Percentiles rank a stretch among this genome's conserved stretches.
phyloP scores from a whole-genome alignment of 2,888 invertebrate genomes.

The Watsonalla cultraria region DNA sequence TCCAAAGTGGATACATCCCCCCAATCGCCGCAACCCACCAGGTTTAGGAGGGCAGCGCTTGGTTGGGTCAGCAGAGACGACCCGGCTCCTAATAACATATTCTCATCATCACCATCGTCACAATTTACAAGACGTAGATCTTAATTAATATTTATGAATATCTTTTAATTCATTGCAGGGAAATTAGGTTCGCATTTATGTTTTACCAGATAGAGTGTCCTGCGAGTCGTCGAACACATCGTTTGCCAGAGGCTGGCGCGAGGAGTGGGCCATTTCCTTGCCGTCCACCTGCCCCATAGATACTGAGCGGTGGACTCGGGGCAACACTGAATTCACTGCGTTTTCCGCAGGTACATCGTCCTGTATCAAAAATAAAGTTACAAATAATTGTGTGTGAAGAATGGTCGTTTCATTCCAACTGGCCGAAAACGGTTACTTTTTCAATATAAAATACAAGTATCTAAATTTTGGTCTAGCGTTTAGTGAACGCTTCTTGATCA shows the following conservation, averaged over 20 bases:
- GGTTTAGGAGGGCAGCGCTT: conserved; percentile 89
- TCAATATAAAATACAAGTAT: too few relatives aligned
- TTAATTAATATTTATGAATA: too few relatives aligned
- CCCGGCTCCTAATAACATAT: conserved; percentile 80
- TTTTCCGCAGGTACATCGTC: conserved; percentile 1
- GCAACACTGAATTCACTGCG: conserved; percentile 34
- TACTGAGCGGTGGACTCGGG: conserved; percentile 89
- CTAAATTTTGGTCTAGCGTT: too few relatives aligned
- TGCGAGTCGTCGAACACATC: conserved; percentile 46
- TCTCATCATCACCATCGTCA: not conserved
- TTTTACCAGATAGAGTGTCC: conserved; percentile 75
- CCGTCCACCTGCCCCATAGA: conserved; percentile 89
- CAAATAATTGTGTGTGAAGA: too few relatives aligned
- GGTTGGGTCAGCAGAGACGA: conserved; percentile 93
- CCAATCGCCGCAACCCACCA: conserved; percentile 76
- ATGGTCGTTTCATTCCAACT: too few relatives aligned
- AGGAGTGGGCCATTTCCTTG: conserved; percentile 56
- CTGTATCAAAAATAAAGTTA: too few relatives aligned
- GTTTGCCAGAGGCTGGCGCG: conserved; percentile 76
- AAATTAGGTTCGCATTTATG: too few relatives aligned
- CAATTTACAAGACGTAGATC: not conserved
- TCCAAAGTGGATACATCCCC: conserved; percentile 59
- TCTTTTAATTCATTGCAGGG: too few relatives aligned
- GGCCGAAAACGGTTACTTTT: too few relatives aligned
- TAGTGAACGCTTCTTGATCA: too few relatives aligned